phyloP scores from a whole-genome alignment of 1,140 invertebrate species.

The Drosophila sulfurigaster region DNA sequence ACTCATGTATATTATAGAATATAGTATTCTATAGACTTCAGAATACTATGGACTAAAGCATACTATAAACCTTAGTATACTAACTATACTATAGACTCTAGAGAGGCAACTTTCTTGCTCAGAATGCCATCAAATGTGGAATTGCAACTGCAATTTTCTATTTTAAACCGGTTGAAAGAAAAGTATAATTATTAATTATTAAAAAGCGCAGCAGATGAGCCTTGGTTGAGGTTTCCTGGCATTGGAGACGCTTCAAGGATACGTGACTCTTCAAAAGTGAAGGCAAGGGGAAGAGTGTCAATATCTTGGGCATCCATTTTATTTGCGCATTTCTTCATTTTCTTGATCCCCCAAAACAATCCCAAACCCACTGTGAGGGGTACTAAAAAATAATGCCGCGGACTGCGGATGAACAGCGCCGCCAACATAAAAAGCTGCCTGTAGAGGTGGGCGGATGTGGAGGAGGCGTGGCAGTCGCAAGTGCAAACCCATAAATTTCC shows the following conservation, averaged over 20 bases:
- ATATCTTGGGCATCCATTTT: constrained; percentile 65
- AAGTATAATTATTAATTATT: constrained; percentile 28
- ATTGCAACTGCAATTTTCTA: constrained; percentile 11
- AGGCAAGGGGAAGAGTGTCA: not conserved
- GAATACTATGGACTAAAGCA: too few relatives aligned
- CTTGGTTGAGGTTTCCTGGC: too few relatives aligned
- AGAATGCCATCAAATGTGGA: not conserved
- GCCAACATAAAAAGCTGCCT: constrained; percentile 41
- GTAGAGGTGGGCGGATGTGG: not conserved
- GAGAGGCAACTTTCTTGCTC: not conserved
- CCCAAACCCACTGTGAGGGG: not conserved
- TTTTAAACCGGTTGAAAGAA: not conserved
- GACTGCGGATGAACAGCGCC: constrained; percentile 48
- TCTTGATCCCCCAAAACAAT: not conserved
- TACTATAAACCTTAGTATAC: too few relatives aligned
- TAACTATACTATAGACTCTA: too few relatives aligned
- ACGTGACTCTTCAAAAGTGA: constrained; percentile 5
- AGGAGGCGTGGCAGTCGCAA: constrained; percentile 54
- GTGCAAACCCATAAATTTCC: constrained; percentile 67
- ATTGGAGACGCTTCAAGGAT: not conserved
- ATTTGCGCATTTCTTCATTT: constrained; percentile 53
- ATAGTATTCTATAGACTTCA: too few relatives aligned
- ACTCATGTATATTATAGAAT: too few relatives aligned
- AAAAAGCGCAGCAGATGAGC: not conserved
- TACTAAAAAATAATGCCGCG: constrained; percentile 50